Evolutionary conservation across 2,888 invertebrate genomes (phyloP), one percentile per base, ranked within the genome.

Genomic region (Drosophila heteroneura): DNA sequence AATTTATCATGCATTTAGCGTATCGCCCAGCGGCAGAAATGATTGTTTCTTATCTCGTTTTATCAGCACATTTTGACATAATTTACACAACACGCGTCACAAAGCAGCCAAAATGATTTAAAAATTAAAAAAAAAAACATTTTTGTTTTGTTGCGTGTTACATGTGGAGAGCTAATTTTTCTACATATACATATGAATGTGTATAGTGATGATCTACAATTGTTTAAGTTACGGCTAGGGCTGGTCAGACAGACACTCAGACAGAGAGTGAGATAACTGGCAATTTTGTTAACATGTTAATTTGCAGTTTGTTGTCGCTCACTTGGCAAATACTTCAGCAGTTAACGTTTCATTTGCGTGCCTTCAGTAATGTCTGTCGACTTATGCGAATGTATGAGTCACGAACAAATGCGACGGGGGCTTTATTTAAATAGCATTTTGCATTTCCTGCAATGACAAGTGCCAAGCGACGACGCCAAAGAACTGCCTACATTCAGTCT

Each of bases 251-350:
- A n/a, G 47, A 60, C 51, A 56, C 39, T 39, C 52, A 32, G 65
- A 53, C 30, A 57, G 52, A 63, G 66, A 37, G 47, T 58, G 37
- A 58, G 74, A 74, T 85, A 89, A 87, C 85, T 89, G 81, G 79
- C 73, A 76, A 79, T 79, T 86, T 86, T 82, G 90, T 79, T 86
- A 90, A 89, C 85, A 91, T 91, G 90, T 73, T 91, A 87, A 85
- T 86, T 91, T 84, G 82, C 69, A 71, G 85, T 83, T 83, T 65
- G 59, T 71, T 71, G 73, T 70, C 69, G 79, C 72, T 75, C 66
- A 70, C 64, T 86, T 76, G 76, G 71, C 71, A 64, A 83, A 82
- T 81, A 77, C 61, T 81, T 22, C 30, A 22, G 54, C 64, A 67
- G 73, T 73, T 79, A 72, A 78, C 73, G 59, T 73, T 79, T 63